phyloP scores from a whole-genome alignment of 2,797 vertebrate species.

The Antrozous pallidus region DNA sequence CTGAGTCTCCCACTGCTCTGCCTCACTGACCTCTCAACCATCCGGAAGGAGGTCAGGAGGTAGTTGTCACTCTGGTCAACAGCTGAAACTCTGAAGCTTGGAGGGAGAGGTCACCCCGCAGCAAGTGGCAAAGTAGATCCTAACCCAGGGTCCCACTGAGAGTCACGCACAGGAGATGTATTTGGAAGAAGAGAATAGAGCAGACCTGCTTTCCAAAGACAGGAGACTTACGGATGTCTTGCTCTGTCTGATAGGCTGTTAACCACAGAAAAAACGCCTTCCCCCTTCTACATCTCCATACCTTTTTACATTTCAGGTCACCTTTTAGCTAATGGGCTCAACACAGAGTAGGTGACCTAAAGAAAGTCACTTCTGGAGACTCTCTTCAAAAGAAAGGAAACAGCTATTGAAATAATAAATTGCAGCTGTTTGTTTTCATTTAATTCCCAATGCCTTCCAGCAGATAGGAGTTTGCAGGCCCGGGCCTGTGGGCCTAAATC shows the following conservation, averaged over 20 bases:
- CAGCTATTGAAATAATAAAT: neutral
- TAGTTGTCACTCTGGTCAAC: neutral
- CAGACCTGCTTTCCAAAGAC: neutral
- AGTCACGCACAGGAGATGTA: fast-evolving
- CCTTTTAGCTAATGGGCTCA: neutral
- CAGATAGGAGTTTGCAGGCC: conserved; percentile 13
- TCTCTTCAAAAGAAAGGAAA: conserved; percentile 38
- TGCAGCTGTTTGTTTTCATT: conserved; percentile 39
- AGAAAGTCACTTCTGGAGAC: conserved; percentile 26
- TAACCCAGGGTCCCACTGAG: neutral
- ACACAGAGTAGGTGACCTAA: neutral
- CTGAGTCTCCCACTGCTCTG: neutral
- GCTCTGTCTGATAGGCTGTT: neutral
- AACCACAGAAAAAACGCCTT: neutral
- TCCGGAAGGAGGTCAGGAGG: neutral
- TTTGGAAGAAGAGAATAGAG: neutral
- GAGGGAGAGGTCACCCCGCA: neutral
- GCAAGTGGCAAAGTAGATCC: neutral
- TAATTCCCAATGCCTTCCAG: conserved; percentile 15
- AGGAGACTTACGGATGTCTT: neutral
- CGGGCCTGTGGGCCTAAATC: neutral
- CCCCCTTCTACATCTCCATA: neutral
- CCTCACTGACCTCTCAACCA: neutral
- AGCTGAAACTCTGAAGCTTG: neutral
- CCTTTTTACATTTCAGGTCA: neutral